These are phyloP conservation scores for Tortrix viridana DNA, from an alignment of 2,888 invertebrate species.

Conservation along the genomic window DNA sequence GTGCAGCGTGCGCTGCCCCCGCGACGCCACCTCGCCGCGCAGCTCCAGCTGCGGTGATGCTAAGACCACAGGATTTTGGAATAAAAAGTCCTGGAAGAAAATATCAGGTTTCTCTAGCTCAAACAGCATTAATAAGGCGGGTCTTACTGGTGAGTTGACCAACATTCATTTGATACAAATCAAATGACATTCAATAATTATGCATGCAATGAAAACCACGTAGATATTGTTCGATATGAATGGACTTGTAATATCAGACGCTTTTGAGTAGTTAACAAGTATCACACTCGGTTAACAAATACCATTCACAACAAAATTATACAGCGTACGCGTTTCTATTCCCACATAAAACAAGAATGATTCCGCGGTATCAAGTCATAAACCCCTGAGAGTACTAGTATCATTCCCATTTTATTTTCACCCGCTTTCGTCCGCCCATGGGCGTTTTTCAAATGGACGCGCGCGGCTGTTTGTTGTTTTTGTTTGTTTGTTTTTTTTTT, in stretches of 20 bases:
- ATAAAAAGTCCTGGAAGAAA: conserved; percentile 91
- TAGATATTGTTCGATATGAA: not conserved
- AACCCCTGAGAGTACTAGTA: conserved; percentile 61
- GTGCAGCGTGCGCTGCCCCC: conserved; percentile 69
- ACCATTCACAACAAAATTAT: conserved; percentile 53
- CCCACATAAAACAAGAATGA: conserved; percentile 70
- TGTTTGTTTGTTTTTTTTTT: conserved; percentile 79
- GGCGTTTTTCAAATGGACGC: conserved; percentile 82
- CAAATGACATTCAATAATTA: not conserved
- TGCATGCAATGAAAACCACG: not conserved
- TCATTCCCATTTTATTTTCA: conserved; percentile 69
- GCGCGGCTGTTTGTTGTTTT: conserved; percentile 73
- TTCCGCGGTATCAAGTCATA: conserved; percentile 71
- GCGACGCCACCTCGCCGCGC: conserved; percentile 71
- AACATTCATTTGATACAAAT: not conserved
- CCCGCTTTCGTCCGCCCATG: conserved; percentile 77
- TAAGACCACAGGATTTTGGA: conserved; percentile 86
- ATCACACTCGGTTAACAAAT: conserved; percentile 57
- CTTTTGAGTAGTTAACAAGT: conserved; percentile 44
- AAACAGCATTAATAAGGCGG: conserved; percentile 88
- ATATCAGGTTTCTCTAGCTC: conserved; percentile 89
- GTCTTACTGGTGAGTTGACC: conserved; percentile 85
- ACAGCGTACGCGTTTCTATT: conserved; percentile 61
- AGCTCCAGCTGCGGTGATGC: conserved; percentile 80
- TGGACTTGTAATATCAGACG: not conserved